These are phyloP conservation scores for Lumbricus terrestris DNA, from an alignment of 2,888 invertebrate genomes.

Conservation along the genomic window DNA sequence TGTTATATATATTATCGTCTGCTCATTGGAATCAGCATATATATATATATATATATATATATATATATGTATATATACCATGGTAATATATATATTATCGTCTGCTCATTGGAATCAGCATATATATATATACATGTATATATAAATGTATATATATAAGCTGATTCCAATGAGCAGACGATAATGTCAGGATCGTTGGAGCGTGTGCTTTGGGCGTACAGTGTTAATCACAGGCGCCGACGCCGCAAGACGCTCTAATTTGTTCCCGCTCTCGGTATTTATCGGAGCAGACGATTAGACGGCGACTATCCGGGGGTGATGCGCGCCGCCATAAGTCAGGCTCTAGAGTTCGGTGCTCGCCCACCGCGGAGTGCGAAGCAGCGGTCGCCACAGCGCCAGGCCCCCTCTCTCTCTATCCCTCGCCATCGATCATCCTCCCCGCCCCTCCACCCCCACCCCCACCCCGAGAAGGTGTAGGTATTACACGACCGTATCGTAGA, in stretches of 20 bases:
- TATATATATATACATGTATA: too few species aligned
- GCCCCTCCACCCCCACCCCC: too few species aligned
- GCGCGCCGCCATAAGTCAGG: neutral
- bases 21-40: neutral
- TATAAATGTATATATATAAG: neutral
- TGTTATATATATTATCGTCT: neutral
- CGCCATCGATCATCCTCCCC: neutral
- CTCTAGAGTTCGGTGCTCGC: neutral
- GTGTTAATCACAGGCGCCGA: constrained; percentile 3
- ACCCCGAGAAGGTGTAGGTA: too few species aligned
- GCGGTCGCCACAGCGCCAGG: neutral
- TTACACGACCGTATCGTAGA: neutral
- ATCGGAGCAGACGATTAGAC: neutral
- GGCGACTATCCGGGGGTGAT: neutral
- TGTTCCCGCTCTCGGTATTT: neutral
- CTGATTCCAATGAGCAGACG: neutral
- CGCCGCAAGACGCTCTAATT: constrained; percentile 3
- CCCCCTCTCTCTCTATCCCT: too few species aligned
- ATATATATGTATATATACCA: too few species aligned
- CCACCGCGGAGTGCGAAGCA: neutral
- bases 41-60: too few species aligned
- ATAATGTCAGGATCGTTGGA: constrained; percentile 3
- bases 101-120: neutral
- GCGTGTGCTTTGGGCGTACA: neutral
- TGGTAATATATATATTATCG: neutral